A percentile compares a stretch with the other conserved stretches of the same genome.
Evolutionary conservation across 2,113 vertebrate genomes (phyloP).

Genomic region (Odontesthes bonariensis): DNA sequence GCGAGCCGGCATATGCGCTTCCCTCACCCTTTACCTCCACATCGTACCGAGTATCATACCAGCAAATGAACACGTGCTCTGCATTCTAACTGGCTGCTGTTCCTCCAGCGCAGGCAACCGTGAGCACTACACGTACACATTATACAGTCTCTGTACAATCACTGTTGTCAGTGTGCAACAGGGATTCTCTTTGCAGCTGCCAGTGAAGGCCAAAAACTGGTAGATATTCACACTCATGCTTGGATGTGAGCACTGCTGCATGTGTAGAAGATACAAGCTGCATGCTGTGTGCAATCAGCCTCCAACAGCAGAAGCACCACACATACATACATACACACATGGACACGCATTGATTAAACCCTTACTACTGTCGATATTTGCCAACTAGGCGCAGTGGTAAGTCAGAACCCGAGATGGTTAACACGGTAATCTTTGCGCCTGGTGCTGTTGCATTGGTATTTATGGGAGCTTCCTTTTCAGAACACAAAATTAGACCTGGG

Average conservation of each 20-base stretch:
- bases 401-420: too few relatives aligned
- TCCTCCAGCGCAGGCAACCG: conserved; percentile 1
- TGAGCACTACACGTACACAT: not conserved
- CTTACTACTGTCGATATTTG: not conserved
- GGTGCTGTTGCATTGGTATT: too few relatives aligned
- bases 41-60: conserved; percentile 21
- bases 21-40: conserved; percentile 38
- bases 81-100: conserved; percentile 48
- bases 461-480: too few relatives aligned
- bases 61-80: conserved; percentile 44
- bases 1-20: not conserved
- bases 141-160: not conserved
- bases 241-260: not conserved
- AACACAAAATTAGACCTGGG: too few relatives aligned
- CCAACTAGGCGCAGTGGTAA: too few relatives aligned
- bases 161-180: conserved; percentile 3
- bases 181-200: not conserved
- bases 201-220: not conserved
- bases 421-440: too few relatives aligned
- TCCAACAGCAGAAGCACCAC: not conserved
- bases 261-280: not conserved
- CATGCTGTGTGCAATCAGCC: not conserved
- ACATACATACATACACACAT: not conserved
- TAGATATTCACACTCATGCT: conserved; percentile 15
- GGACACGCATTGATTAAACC: not conserved